A percentile compares a stretch with the other conserved stretches of the same genome.
These are phyloP conservation scores for Iselma pallidipennis DNA, from an alignment of 2,888 invertebrate genomes.

Conservation along the genomic window DNA sequence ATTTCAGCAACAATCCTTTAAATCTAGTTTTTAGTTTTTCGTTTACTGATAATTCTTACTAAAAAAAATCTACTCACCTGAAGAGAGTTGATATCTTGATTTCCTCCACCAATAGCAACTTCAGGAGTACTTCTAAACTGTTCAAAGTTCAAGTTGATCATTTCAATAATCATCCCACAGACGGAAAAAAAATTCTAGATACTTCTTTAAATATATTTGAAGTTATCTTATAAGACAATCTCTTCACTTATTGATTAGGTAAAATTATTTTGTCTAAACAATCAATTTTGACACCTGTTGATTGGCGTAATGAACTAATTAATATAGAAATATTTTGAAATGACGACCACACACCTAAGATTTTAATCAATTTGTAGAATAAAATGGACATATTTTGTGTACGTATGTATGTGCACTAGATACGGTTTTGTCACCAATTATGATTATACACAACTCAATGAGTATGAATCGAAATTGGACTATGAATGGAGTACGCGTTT, in stretches of 20 bases:
- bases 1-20: no score
- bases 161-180: background rate
- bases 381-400: no score
- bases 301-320: no score
- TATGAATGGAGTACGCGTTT: constrained; percentile 17
- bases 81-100: background rate
- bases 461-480: constrained; percentile 2
- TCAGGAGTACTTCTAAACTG: background rate
- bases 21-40: no score
- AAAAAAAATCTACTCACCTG: no score
- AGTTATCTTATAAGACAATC: no score
- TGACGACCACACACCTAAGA: background rate
- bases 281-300: background rate
- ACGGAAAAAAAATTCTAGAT: background rate
- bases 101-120: background rate
- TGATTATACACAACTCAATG: background rate
- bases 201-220: no score
- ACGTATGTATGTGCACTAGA: no score
- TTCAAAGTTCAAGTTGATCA: constrained; percentile 2
- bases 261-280: background rate
- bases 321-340: background rate
- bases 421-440: no score
- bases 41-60: no score
- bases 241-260: constrained; percentile 5
- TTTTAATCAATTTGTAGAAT: no score